These are phyloP conservation scores for Sarcophaga subvicina DNA, from an alignment of 2,888 invertebrate genomes.

Conservation along the genomic window DNA sequence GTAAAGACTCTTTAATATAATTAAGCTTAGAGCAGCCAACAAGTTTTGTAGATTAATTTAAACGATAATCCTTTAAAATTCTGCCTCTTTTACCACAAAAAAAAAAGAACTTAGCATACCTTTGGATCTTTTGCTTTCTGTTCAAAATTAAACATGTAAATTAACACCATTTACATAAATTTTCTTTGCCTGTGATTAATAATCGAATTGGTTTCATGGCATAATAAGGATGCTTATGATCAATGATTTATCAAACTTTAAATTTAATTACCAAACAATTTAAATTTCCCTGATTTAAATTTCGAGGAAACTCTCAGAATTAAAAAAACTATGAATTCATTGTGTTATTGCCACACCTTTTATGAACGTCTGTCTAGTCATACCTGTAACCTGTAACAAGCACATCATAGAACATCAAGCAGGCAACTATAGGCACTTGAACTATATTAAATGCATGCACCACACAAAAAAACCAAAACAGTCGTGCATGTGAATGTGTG, in stretches of 20 bases:
- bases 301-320: too few species aligned
- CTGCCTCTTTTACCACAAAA: too few species aligned
- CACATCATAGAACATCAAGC: background rate
- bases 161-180: constrained; percentile 53
- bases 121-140: too few species aligned
- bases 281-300: constrained; percentile 29
- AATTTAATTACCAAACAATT: constrained; percentile 41
- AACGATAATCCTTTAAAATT: too few species aligned
- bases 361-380: constrained; percentile 25
- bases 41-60: too few species aligned
- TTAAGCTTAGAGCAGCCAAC: too few species aligned
- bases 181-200: constrained; percentile 42
- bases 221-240: background rate
- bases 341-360: constrained; percentile 55
- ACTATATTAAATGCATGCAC: constrained; percentile 57
- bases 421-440: constrained; percentile 52
- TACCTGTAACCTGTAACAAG: constrained; percentile 16
- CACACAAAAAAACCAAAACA: background rate
- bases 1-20: too few species aligned
- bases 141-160: constrained; percentile 40
- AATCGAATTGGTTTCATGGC: constrained; percentile 14
- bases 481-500: background rate
- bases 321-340: constrained; percentile 56
- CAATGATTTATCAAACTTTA: constrained; percentile 16
- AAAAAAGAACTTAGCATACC: too few species aligned